Percentiles rank a stretch among this genome's conserved stretches.
phyloP scores from a whole-genome alignment of 2,113 vertebrate species.

The Takifugu bimaculatus region DNA sequence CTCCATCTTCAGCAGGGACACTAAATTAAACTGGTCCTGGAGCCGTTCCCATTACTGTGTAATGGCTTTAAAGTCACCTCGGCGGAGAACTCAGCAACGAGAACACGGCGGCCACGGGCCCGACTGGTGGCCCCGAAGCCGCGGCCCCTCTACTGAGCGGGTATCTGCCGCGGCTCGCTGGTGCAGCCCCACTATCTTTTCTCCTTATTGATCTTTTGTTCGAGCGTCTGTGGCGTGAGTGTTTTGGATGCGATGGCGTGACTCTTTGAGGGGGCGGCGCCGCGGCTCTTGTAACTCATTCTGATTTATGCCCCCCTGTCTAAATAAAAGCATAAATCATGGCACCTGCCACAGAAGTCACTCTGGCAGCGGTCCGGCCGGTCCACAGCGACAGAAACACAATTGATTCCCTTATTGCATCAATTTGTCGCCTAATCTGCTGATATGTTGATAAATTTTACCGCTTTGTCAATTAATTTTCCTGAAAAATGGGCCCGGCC shows the following conservation, averaged over 20 bases:
- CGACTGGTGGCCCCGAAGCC: no score
- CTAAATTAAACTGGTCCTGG: no score
- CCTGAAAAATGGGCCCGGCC: slow-evolving; percentile 71
- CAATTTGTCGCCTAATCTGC: slow-evolving; percentile 81
- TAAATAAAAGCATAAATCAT: slow-evolving; percentile 79
- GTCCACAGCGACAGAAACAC: slow-evolving; percentile 68
- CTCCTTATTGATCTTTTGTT: slow-evolving; percentile 35
- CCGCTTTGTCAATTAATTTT: slow-evolving; percentile 82
- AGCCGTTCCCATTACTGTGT: no score
- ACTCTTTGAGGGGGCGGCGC: slow-evolving; percentile 59
- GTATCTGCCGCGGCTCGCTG: no score
- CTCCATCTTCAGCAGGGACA: no score
- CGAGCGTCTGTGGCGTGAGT: slow-evolving; percentile 27
- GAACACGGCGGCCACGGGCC: no score
- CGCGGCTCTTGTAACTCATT: slow-evolving; percentile 72
- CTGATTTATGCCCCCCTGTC: slow-evolving; percentile 76
- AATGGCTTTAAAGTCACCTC: no score
- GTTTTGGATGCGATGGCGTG: slow-evolving; percentile 33
- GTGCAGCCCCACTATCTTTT: no score
- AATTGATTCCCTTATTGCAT: slow-evolving; percentile 83
- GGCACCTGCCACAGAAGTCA: slow-evolving; percentile 70
- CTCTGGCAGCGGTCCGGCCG: slow-evolving; percentile 63
- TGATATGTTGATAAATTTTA: slow-evolving; percentile 81
- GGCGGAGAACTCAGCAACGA: no score
- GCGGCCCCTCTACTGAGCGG: no score